These are phyloP conservation scores for Steinernema hermaphroditum DNA, from an alignment of 2,888 invertebrate genomes.

Conservation along the genomic window DNA sequence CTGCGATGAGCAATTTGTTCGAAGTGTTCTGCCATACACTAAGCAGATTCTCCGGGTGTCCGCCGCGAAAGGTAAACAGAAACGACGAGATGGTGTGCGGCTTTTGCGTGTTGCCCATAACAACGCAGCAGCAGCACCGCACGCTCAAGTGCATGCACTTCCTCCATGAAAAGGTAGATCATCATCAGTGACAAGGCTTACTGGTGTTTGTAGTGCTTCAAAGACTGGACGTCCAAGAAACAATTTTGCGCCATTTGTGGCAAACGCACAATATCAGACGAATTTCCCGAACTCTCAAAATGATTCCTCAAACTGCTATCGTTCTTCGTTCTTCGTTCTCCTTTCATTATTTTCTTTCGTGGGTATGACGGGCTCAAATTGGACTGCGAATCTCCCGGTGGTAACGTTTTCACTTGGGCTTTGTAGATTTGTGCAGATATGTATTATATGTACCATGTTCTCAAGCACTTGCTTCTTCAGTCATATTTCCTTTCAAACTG, in stretches of 20 bases:
- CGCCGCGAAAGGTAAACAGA: background rate
- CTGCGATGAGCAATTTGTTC: conserved; percentile 13
- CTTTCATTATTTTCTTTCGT: background rate
- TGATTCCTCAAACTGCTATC: background rate
- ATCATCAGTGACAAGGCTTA: background rate
- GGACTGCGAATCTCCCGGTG: conserved; percentile 30
- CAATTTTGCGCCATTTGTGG: conserved; percentile 22
- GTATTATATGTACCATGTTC: conserved; percentile 9
- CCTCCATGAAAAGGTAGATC: conserved; percentile 7
- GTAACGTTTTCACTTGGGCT: conserved; percentile 27
- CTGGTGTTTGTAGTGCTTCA: conserved; percentile 13
- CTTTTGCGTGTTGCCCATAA: background rate
- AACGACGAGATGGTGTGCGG: conserved; percentile 5
- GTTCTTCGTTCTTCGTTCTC: background rate
- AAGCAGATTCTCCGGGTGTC: conserved; percentile 2
- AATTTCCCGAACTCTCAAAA: conserved; percentile 20
- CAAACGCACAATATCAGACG: background rate
- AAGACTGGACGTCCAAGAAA: conserved; percentile 23
- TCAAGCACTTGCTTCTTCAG: background rate
- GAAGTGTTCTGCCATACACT: conserved; percentile 15
- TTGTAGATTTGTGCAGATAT: conserved; percentile 22
- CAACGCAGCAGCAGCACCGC: conserved; percentile 6
- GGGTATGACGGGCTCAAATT: conserved; percentile 25
- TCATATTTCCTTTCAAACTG: background rate
- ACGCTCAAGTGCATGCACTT: conserved; percentile 9